Percentiles rank a stretch among this genome's conserved stretches.
These are phyloP conservation scores for Paedocypris micromegethes DNA, from an alignment of 2,797 vertebrate genomes.

Conservation along the genomic window DNA sequence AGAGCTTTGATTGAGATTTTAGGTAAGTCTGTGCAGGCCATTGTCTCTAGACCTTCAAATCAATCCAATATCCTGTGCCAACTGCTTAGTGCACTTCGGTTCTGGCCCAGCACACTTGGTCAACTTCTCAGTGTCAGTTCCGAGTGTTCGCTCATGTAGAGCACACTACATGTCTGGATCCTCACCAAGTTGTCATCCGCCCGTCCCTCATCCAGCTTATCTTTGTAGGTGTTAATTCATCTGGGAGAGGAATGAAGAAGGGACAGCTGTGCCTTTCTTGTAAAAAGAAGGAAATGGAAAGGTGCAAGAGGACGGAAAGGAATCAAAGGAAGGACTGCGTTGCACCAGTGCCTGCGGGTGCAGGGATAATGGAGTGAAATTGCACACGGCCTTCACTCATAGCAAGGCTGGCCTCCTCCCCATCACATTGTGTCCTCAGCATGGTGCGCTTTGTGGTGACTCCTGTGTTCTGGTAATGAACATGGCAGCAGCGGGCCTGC, in stretches of 20 bases:
- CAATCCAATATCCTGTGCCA: slow-evolving; percentile 26
- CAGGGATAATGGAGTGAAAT: slow-evolving; percentile 61
- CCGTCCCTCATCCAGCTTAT: slow-evolving; percentile 37
- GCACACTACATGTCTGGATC: slow-evolving; percentile 30
- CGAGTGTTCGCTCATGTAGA: slow-evolving; percentile 21
- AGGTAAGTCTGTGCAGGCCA: slow-evolving; percentile 17
- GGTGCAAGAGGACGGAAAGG: slow-evolving; percentile 40
- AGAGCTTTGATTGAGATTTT: slow-evolving; percentile 19
- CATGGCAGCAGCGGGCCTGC: slow-evolving; percentile 48
- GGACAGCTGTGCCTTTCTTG: slow-evolving; percentile 43
- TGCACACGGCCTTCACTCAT: slow-evolving; percentile 46
- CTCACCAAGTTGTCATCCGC: slow-evolving; percentile 25
- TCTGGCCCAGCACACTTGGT: slow-evolving; percentile 19
- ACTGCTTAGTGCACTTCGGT: slow-evolving; percentile 25
- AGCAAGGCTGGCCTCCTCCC: slow-evolving; percentile 40
- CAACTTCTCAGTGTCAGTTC: slow-evolving; percentile 21
- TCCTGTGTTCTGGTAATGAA: slow-evolving; percentile 60
- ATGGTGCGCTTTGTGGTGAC: slow-evolving; percentile 59
- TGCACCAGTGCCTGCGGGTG: slow-evolving; percentile 51
- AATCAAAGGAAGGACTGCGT: slow-evolving; percentile 58
- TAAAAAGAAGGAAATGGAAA: slow-evolving; percentile 28
- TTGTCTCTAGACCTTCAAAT: slow-evolving; percentile 33
- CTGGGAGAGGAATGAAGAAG: slow-evolving; percentile 23
- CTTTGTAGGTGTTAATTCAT: slow-evolving; percentile 40
- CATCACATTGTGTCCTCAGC: slow-evolving; percentile 46